Evolutionary conservation across 2,888 invertebrate species (phyloP), one percentile per base, ranked within the genome.

Genomic region (Choristoneura rosaceana): DNA sequence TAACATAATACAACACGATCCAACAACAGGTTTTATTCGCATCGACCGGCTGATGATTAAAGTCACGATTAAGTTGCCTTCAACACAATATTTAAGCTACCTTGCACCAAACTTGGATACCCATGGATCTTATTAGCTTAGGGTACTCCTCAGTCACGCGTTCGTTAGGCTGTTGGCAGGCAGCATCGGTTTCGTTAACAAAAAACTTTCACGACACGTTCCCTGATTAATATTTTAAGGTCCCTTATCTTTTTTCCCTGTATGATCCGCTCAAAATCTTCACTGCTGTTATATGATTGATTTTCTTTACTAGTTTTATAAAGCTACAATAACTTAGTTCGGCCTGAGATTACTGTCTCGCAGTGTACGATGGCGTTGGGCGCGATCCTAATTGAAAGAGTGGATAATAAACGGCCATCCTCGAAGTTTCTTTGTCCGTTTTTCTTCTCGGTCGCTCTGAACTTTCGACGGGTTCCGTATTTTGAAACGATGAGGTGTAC

Each of bases 351-450:
- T 43, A 47, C 15, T 50, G 50, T 52, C 50, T 52, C 50, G 17
- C 50, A 8, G 9, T 17, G 55, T 12, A 55, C 25, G 55, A 38
- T 9, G 8, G 52, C 25, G 55, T 0, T 9, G 8, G 52, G 55
- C 25, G 25, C 55, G 33, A 55, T 15, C 52, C 7, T 63, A 70
- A 70, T 70, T 70, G 63, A 70, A 70, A 70, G 45, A 69, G 45
- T 70, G 63, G 58, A 5, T 70, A 63, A 70, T 63, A 63, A 58
- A 64, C 63, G 25, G 14, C 55, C 69, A 25, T 61, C 62, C 69
- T 70, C 63, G 34, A 58, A 70, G 63, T 64, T 70, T 45, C 63
- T 70, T 58, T 34, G 58, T 15, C 45, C 58, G 45, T 45, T 62
- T 34, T 62, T 14, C 55, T 62, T 63, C 43, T 43, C 10, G 2